Evolutionary conservation across 1,140 invertebrate species (phyloP).

Genomic region (Microplitis mediator): DNA sequence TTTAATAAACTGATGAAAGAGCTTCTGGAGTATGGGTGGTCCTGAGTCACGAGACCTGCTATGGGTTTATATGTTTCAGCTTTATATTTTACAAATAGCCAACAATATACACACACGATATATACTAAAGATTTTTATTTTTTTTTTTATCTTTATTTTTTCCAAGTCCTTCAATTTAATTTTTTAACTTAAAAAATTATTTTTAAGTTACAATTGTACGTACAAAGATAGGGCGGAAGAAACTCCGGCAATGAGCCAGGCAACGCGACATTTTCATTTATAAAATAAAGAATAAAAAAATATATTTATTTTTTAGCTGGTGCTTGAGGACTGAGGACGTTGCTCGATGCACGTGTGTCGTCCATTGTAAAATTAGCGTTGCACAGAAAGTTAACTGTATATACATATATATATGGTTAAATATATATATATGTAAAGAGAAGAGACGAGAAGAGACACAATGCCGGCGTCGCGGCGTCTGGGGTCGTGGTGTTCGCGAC

Average conservation of each 20-base stretch:
- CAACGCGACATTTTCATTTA: too few species aligned
- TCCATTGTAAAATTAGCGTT: conserved; percentile 61
- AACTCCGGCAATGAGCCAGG: too few species aligned
- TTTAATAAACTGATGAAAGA: conserved; percentile 22
- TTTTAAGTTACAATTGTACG: too few species aligned
- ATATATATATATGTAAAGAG: too few species aligned
- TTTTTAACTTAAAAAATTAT: too few species aligned
- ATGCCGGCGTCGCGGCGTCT: conserved; percentile 60
- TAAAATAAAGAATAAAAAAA: too few species aligned
- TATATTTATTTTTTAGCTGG: not conserved
- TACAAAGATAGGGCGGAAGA: too few species aligned
- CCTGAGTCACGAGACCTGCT: conserved; percentile 14
- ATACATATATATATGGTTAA: too few species aligned
- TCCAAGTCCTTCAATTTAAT: too few species aligned
- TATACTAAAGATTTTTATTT: too few species aligned
- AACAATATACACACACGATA: not conserved
- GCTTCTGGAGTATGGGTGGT: conserved; percentile 7
- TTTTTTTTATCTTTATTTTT: too few species aligned
- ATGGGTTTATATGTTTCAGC: not conserved
- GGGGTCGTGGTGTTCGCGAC: conserved; percentile 53
- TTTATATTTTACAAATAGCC: conserved; percentile 19
- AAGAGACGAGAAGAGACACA: conserved; percentile 46
- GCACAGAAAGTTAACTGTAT: too few species aligned
- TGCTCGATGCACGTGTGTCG: conserved; percentile 16
- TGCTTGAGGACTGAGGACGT: not conserved